Conservation (phyloP, 2,888 invertebrate genomes). For the Temnothorax rugatulus region DNA sequence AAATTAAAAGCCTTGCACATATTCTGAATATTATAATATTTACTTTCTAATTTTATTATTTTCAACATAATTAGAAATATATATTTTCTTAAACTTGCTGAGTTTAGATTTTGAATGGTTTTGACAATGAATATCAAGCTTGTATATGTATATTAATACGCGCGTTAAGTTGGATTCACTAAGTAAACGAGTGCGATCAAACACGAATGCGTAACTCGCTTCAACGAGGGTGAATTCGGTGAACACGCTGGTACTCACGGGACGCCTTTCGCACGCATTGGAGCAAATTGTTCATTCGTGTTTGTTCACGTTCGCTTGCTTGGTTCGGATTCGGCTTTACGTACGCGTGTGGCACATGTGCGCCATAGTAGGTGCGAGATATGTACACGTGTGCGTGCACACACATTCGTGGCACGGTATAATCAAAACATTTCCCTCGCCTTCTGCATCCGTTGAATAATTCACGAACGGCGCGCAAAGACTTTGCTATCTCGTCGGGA, state of each 20-base stretch:
- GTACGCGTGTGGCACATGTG: background rate
- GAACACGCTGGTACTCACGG: background rate
- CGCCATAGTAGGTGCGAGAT: background rate
- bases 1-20: background rate
- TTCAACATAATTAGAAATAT: background rate
- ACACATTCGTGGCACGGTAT: background rate
- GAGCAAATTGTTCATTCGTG: background rate
- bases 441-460: constrained; percentile 63
- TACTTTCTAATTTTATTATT: background rate
- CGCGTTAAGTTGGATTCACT: too few species aligned
- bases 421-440: constrained; percentile 68
- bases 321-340: background rate
- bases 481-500: constrained; percentile 36
- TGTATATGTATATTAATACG: too few species aligned
- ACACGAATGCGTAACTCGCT: background rate
- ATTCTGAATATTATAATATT: background rate
- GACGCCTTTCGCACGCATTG: background rate
- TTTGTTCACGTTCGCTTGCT: background rate
- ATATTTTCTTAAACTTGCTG: too few species aligned
- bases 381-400: constrained; percentile 17
- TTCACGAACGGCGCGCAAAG: constrained; percentile 57
- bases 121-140: too few species aligned
- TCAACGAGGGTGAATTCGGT: background rate
- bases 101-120: too few species aligned
- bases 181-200: background rate